Evolutionary conservation across 2,797 vertebrate species (phyloP), one percentile per base, ranked within the genome.

Genomic region (Pseudomugil gertrudae): DNA sequence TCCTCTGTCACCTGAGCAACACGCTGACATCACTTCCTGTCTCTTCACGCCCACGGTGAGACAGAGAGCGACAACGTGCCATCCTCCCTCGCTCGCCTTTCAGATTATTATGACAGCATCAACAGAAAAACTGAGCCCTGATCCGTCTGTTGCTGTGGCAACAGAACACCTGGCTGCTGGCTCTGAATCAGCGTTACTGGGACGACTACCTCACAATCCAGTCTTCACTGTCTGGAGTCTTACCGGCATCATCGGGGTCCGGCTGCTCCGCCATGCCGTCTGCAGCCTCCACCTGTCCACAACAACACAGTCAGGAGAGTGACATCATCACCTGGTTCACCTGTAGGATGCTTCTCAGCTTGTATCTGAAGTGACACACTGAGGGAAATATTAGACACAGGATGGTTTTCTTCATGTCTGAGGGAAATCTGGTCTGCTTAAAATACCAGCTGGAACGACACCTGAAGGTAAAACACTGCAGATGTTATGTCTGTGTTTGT

Each of bases 251-350:
- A 0, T 82, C 86, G 0, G 63, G 47, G 27, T 87, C 79, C 9
- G 4, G 60, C 72, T 79, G 83, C 76, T 87, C 81, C 55, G 51
- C 35, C 83, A 85, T 85, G 23, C n/a, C 30, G 66, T 64, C 85
- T 52, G 78, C 52, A 5, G 27, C 75, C 71, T 78, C 80, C 74
- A 70, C 80, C 87, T 87, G 79, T 10, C 9, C 23, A 15, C 19
- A 21, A 63, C 30, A 54, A 27, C 62, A 48, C 2, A 30, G 43
- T 27, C 4, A 26, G 10, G 19, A 23, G 14, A 14, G n/a, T 23
- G 9, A 1, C 9, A 24, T 35, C 40, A 2, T 10, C 38, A 7
- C 9, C 23, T 8, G 23, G n/a, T 19, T 8, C 53, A 21, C 17
- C 30, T 55, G 30, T 2, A 6, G 19, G n/a, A 4, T 9, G 10